A percentile compares a stretch with the other conserved stretches of the same genome.
Evolutionary conservation across 2,888 invertebrate genomes (phyloP).

Genomic region (Pecten maximus): DNA sequence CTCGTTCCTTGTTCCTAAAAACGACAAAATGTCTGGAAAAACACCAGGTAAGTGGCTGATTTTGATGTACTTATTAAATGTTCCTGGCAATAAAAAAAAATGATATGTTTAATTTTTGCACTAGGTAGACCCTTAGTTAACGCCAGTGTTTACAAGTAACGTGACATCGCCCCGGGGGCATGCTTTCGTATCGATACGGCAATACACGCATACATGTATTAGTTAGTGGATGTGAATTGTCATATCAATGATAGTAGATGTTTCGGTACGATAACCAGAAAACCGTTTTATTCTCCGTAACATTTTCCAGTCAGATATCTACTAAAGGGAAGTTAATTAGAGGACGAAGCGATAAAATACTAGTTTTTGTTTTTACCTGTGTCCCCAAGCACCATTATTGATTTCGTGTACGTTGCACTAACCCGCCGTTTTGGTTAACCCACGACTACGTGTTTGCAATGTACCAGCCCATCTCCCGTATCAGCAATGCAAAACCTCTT

Average conservation of each 20-base stretch:
- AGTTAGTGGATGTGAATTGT: too few relatives aligned
- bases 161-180: neutral
- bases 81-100: neutral
- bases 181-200: neutral
- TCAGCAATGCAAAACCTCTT: too few relatives aligned
- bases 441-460: neutral
- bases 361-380: too few relatives aligned
- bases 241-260: too few relatives aligned
- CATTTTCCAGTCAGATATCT: too few relatives aligned
- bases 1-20: neutral
- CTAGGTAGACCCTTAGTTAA: neutral
- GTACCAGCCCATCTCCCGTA: too few relatives aligned
- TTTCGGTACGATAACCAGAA: too few relatives aligned
- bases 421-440: neutral
- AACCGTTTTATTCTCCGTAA: too few relatives aligned
- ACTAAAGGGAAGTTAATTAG: too few relatives aligned
- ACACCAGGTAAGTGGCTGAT: neutral
- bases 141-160: neutral
- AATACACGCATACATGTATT: neutral
- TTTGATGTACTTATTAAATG: neutral
- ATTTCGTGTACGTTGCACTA: too few relatives aligned
- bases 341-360: too few relatives aligned
- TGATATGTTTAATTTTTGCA: neutral
- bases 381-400: too few relatives aligned
- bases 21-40: neutral